Conservation (phyloP, 2,113 vertebrate genomes). For the Ardeotis arabs region DNA sequence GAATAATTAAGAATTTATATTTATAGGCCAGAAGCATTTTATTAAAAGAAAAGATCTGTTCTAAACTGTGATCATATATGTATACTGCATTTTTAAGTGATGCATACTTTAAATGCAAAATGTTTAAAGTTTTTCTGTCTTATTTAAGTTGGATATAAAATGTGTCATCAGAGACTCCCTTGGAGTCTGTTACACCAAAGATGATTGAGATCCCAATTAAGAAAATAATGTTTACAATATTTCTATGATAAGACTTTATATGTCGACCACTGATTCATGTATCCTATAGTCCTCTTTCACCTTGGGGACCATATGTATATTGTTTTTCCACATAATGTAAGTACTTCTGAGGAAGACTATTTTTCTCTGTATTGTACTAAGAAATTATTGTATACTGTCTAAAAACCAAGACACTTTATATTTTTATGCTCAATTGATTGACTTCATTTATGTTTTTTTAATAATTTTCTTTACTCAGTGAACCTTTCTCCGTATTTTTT, state of each 20-base stretch:
- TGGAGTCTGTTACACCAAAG: slow-evolving; percentile 75
- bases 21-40: slow-evolving; percentile 34
- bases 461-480: background rate
- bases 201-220: slow-evolving; percentile 31
- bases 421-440: slow-evolving; percentile 23
- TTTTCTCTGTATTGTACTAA: slow-evolving; percentile 15
- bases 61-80: slow-evolving; percentile 63
- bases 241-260: slow-evolving; percentile 40
- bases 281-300: slow-evolving; percentile 4
- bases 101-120: slow-evolving; percentile 64
- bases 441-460: background rate
- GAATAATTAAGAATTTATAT: slow-evolving; percentile 67
- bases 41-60: slow-evolving; percentile 39
- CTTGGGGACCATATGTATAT: background rate
- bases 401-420: slow-evolving; percentile 52
- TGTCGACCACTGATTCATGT: slow-evolving; percentile 41
- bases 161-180: slow-evolving; percentile 18
- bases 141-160: slow-evolving; percentile 55
- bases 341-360: slow-evolving; percentile 10
- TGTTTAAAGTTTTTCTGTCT: slow-evolving; percentile 48
- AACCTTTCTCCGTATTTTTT: background rate
- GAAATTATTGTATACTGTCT: slow-evolving; percentile 4
- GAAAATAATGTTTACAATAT: slow-evolving; percentile 74
- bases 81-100: slow-evolving; percentile 65
- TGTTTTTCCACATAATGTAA: slow-evolving; percentile 46